A percentile compares a stretch with the other conserved stretches of the same genome.
Conservation (phyloP, 2,797 vertebrate genomes). For the Dendrocincla tyrannina region DNA sequence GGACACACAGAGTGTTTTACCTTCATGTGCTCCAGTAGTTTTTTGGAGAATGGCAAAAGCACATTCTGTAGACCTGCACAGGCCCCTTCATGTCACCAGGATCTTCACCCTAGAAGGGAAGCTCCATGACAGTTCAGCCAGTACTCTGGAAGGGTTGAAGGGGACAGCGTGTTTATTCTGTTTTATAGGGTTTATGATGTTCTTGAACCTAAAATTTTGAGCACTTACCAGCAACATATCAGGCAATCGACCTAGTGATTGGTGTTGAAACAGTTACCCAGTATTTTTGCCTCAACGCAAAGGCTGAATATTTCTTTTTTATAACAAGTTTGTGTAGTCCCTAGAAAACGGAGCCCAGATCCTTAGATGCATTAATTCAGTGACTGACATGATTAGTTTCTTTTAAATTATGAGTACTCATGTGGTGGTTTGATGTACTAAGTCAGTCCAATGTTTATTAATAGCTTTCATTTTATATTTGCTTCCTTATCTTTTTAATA, state of each 20-base stretch:
- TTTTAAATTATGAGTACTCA: not conserved
- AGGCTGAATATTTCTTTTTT: not conserved
- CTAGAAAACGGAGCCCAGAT: not conserved
- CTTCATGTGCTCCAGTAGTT: not conserved
- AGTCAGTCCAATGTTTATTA: constrained; percentile 41
- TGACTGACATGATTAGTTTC: not conserved
- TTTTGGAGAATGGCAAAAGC: not conserved
- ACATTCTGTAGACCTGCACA: not conserved
- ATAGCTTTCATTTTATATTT: constrained; percentile 54
- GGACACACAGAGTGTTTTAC: not conserved
- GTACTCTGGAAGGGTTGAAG: not conserved
- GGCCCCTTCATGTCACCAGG: not conserved
- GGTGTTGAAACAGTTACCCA: not conserved
- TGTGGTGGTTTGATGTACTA: not conserved
- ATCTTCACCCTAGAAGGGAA: not conserved
- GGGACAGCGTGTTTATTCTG: not conserved
- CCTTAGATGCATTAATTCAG: not conserved
- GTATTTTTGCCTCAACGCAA: not conserved
- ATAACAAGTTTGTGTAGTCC: not conserved
- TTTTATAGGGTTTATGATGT: not conserved
- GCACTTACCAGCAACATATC: not conserved
- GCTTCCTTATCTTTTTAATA: constrained; percentile 65
- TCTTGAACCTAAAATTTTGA: not conserved
- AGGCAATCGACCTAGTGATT: not conserved
- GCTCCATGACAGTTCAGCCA: not conserved